These are phyloP conservation scores for Laticauda colubrina DNA, from an alignment of 2,113 vertebrate species.

Conservation along the genomic window DNA sequence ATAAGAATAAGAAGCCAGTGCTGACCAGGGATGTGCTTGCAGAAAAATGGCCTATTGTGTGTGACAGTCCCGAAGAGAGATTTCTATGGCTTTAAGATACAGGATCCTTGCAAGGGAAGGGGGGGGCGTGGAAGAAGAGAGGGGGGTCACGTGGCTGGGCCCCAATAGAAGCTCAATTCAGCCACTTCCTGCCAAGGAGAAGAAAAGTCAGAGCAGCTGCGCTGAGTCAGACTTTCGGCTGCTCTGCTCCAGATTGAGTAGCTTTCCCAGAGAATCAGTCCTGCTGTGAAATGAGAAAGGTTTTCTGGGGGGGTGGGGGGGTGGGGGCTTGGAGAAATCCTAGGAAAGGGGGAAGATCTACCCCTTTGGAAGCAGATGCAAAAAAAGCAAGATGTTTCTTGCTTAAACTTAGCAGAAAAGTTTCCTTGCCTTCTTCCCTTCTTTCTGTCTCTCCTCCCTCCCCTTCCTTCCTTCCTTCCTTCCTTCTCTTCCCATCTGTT, in stretches of 20 bases:
- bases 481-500: no score
- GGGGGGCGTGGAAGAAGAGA: not conserved
- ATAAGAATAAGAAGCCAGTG: no score
- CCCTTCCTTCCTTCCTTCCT: no score
- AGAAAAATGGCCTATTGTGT: not conserved
- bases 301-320: not conserved
- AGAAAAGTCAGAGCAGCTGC: not conserved
- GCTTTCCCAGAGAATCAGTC: not conserved
- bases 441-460: not conserved
- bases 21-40: not conserved
- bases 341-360: not conserved
- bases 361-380: not conserved
- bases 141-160: not conserved
- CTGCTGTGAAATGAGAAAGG: not conserved
- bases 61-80: not conserved
- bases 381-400: not conserved
- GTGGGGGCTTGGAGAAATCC: not conserved
- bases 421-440: not conserved
- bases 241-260: not conserved
- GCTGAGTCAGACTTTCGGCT: not conserved
- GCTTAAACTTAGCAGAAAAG: not conserved
- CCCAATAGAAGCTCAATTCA: conserved; percentile 12
- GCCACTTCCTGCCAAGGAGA: not conserved
- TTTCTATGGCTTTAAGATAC: conserved; percentile 13
- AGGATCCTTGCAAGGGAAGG: not conserved